Base-by-base conservation (phyloP, 2,113 vertebrate species). In the Arvicanthis niloticus region DNA sequence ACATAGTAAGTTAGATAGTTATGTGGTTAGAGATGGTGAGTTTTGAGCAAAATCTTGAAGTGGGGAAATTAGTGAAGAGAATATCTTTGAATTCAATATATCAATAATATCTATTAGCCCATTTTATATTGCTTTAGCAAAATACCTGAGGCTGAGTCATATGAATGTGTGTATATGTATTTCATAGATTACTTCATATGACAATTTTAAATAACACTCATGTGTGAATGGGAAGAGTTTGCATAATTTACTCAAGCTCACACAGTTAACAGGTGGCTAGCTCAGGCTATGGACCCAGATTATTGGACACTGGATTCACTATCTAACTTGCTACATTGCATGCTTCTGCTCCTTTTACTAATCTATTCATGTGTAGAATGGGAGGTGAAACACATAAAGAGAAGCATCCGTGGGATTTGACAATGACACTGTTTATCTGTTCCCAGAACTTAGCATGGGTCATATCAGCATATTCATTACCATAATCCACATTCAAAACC, bases 31-130 rank as follows among this genome's bases (percentile, higher is more conserved):
- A 89, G 40, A 72, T 93, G 70, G 56, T 82, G 37, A 92, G 48
- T 58, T 53, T 72, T 96, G n/a, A 89, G n/a, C n/a, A 95, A 92
- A 96, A 95, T 13, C 42, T 88, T 72, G 56, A 82, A 77, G 5
- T 21, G 34, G 15, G 11, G 22, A 67, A 90, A 78, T 90, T 88
- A 93, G 78, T 48, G 89, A 89, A 86, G 5, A 40, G 37, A 24
- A 11, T 82, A 89, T 82, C 80, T 95, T 88, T 81, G 31, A 96
- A 91, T 85, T 85, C 68, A 92, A 34, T 34, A 7, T 87, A 76
- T 84, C 37, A 84, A 73, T 90, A 85, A 48, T 90, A 65, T 48
- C 42, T 75, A 62, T 84, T 85, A 82, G 21, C 11, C 19, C 56
- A 60, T 82, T 81, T 82, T 82, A 37, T 82, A 82, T 60, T 82